Conservation (phyloP, 2,113 vertebrate species). For the western clawed frog (Xenopus tropicalis) region DNA sequence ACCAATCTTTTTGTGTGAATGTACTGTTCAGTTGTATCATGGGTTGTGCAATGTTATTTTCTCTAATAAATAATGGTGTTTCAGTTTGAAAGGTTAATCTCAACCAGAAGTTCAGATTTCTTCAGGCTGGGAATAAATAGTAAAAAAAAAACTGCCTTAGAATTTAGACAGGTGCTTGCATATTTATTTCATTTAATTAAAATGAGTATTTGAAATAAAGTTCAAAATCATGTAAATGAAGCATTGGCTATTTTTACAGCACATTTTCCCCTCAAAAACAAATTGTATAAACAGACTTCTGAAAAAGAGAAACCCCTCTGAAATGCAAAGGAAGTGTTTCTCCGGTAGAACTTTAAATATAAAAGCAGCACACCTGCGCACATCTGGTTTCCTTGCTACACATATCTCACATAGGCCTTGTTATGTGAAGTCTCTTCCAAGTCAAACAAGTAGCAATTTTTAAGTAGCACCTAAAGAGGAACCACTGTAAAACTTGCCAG, state of each 20-base stretch:
- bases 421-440: constrained; percentile 73
- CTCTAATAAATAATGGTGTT: background rate
- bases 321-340: constrained; percentile 51
- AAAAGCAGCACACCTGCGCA: constrained; percentile 61
- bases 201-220: constrained; percentile 34
- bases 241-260: constrained; percentile 48
- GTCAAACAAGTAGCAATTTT: constrained; percentile 71
- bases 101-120: background rate
- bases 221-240: constrained; percentile 52
- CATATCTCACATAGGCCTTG: constrained; percentile 55
- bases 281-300: constrained; percentile 51
- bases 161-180: constrained; percentile 41
- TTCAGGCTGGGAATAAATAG: constrained; percentile 16
- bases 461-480: constrained; percentile 69
- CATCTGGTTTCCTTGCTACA: constrained; percentile 57
- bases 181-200: constrained; percentile 39
- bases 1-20: no score
- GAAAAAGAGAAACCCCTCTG: constrained; percentile 48
- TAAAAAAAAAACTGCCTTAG: constrained; percentile 9
- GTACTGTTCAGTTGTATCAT: background rate
- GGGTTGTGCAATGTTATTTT: background rate
- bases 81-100: constrained; percentile 2
- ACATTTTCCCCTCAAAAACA: constrained; percentile 53
- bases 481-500: constrained; percentile 53
- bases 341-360: constrained; percentile 46